These are phyloP conservation scores for Rhagium mordax DNA, from an alignment of 2,888 invertebrate genomes.

Conservation along the genomic window DNA sequence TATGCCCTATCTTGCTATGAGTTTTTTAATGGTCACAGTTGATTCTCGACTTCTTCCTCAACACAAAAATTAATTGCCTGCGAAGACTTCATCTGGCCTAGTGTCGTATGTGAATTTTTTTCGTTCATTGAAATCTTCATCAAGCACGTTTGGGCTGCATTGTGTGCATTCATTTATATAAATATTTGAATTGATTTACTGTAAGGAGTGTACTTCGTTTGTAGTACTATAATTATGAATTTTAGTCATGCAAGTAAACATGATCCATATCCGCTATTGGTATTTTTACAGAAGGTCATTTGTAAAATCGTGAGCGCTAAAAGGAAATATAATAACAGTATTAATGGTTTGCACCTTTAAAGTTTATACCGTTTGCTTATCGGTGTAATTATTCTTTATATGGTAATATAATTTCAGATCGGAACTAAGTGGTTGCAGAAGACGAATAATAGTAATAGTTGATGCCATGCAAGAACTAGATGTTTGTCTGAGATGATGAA, in stretches of 20 bases:
- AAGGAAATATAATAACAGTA: constrained; percentile 21
- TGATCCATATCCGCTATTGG: constrained; percentile 30
- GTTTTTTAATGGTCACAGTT: no score
- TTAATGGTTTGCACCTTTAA: constrained; percentile 25
- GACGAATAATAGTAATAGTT: no score
- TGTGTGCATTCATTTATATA: no score
- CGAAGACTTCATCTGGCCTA: no score
- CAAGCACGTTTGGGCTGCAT: no score
- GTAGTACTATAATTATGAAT: constrained; percentile 21
- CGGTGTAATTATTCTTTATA: neutral
- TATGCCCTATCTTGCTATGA: no score
- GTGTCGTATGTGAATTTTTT: no score
- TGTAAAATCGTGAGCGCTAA: constrained; percentile 24
- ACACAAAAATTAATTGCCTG: no score
- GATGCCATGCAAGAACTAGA: neutral
- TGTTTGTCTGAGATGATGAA: no score
- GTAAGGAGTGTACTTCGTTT: constrained; percentile 8
- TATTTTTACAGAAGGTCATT: constrained; percentile 25
- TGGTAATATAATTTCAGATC: neutral
- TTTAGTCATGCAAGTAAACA: constrained; percentile 32
- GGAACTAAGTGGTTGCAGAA: neutral
- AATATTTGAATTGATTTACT: neutral
- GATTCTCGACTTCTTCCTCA: no score
- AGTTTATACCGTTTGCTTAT: neutral
- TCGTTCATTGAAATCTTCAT: no score